These are phyloP conservation scores for Strigamia transsilvanica DNA, from an alignment of 2,888 invertebrate species.

Conservation along the genomic window DNA sequence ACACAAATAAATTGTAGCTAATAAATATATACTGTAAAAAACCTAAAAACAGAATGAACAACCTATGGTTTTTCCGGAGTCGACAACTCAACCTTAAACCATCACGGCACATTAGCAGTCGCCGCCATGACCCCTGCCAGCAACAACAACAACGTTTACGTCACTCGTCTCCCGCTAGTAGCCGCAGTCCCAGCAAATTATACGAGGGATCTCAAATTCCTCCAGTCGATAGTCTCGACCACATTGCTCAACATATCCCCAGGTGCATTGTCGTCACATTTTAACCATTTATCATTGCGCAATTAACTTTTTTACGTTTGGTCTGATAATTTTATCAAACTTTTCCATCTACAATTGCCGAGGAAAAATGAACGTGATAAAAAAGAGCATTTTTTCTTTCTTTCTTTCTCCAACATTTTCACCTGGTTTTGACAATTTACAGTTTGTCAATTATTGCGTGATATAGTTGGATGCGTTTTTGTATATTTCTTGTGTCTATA, in stretches of 20 bases:
- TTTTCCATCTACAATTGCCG: neutral
- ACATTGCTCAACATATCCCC: conserved; percentile 90
- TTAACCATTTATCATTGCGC: neutral
- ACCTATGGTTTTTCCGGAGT: conserved; percentile 91
- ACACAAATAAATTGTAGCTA: neutral
- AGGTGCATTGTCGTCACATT: conserved; percentile 70
- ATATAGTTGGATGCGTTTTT: neutral
- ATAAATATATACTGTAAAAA: neutral
- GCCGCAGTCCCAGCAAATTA: conserved; percentile 79
- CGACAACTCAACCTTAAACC: conserved; percentile 77
- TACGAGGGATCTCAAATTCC: conserved; percentile 85
- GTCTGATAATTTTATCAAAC: neutral
- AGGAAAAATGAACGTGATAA: neutral
- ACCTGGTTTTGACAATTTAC: neutral
- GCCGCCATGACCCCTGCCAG: conserved; percentile 48
- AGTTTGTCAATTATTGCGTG: conserved; percentile 1
- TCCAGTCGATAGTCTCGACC: conserved; percentile 88
- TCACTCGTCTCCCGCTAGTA: conserved; percentile 57
- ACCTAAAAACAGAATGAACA: conserved; percentile 78
- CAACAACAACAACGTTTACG: conserved; percentile 51
- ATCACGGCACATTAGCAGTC: neutral
- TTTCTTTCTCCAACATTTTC: conserved; percentile 7
- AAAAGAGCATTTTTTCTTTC: neutral
- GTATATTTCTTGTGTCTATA: neutral
- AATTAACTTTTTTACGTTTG: neutral